phyloP scores from a whole-genome alignment of 92 coral and sea anemone genomes.

The Epizoanthus rinbou region DNA sequence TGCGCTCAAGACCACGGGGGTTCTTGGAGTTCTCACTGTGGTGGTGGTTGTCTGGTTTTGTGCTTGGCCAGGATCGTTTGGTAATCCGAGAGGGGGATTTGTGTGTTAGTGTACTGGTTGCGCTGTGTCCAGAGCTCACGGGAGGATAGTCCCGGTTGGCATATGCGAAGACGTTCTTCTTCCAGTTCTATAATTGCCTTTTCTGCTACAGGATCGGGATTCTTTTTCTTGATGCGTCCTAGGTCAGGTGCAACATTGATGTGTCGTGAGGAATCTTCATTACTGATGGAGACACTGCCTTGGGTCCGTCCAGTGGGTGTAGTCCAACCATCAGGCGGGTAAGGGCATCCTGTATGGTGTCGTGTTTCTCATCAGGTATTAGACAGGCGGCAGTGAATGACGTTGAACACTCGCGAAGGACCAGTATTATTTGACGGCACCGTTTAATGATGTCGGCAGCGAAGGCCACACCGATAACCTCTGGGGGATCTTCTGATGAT shows the following conservation, averaged over 20 bases:
- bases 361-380: constrained; percentile 50
- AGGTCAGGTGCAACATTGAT: not conserved
- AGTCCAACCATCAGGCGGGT: constrained; percentile 44
- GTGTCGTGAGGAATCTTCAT: not conserved
- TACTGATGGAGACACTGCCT: constrained; percentile 35
- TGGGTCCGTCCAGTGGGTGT: constrained; percentile 57
- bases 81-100: constrained; percentile 4
- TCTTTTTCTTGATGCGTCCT: not conserved
- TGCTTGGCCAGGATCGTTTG: constrained; percentile 14
- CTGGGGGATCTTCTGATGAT: constrained; percentile 61
- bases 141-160: not conserved
- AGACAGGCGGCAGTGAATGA: constrained; percentile 49
- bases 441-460: constrained; percentile 65
- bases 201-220: no score
- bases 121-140: not conserved
- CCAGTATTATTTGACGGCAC: constrained; percentile 42
- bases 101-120: constrained; percentile 16
- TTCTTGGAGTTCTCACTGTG: constrained; percentile 9
- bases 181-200: no score
- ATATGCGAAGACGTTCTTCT: no score
- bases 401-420: constrained; percentile 48
- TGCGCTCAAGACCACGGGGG: not conserved
- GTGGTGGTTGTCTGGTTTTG: constrained; percentile 2
- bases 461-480: constrained; percentile 57
- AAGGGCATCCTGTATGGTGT: constrained; percentile 58